phyloP scores from a whole-genome alignment of 2,797 vertebrate species.

The Silurus aristotelis region DNA sequence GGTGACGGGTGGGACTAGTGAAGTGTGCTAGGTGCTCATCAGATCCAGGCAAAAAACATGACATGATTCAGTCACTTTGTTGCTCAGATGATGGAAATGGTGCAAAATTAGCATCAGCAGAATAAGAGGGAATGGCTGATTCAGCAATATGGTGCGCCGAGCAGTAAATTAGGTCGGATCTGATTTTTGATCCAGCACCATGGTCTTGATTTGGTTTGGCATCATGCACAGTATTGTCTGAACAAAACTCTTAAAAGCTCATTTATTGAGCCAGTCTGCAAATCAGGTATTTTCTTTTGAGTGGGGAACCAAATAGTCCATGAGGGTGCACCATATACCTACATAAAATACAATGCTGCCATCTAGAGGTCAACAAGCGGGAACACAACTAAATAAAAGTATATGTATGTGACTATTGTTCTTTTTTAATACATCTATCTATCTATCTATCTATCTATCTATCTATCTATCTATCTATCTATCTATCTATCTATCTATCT shows the following conservation, averaged over 20 bases:
- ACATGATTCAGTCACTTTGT: conserved; percentile 61
- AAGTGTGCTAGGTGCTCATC: conserved; percentile 58
- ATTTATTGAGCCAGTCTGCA: neutral
- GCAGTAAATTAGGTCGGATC: conserved; percentile 16
- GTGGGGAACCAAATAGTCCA: neutral
- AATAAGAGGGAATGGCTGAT: neutral
- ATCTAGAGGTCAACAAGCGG: conserved; percentile 51
- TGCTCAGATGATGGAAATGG: conserved; percentile 50
- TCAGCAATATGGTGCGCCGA: neutral
- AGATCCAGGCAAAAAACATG: conserved; percentile 57
- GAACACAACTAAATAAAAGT: conserved; percentile 18
- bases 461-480: neutral
- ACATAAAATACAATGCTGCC: conserved; percentile 60
- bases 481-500: too few species aligned
- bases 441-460: too few species aligned
- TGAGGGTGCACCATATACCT: neutral
- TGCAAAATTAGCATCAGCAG: conserved; percentile 24
- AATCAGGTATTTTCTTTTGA: neutral
- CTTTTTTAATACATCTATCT: neutral
- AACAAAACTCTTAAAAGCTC: neutral
- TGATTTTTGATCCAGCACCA: neutral
- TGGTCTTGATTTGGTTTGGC: neutral
- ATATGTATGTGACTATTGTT: neutral
- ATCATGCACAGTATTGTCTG: neutral
- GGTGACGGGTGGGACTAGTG: conserved; percentile 67